These are phyloP conservation scores for Paedocypris micromegethes DNA, from an alignment of 2,797 vertebrate species.

Conservation along the genomic window DNA sequence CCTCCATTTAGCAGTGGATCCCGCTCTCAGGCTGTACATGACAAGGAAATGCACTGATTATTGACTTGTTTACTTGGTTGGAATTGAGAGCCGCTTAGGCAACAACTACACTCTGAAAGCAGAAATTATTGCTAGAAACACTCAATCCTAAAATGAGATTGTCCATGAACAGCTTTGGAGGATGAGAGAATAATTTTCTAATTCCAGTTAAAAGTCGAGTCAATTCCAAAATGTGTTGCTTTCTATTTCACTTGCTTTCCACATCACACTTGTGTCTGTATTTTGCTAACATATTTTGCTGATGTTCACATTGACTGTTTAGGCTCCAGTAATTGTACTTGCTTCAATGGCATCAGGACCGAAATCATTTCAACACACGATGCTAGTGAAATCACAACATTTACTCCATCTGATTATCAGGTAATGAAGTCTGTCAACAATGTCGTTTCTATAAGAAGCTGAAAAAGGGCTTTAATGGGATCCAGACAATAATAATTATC, in stretches of 20 bases:
- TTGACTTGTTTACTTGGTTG: conserved; percentile 29
- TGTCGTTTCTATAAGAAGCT: conserved; percentile 34
- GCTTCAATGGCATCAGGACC: conserved; percentile 54
- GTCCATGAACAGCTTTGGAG: background rate
- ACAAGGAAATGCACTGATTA: conserved; percentile 10
- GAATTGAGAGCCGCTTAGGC: conserved; percentile 29
- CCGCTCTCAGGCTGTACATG: conserved; percentile 1
- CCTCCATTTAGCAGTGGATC: conserved; percentile 1
- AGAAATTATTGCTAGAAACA: conserved; percentile 27
- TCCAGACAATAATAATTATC: conserved; percentile 63
- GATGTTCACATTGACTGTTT: conserved; percentile 61
- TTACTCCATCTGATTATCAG: conserved; percentile 61
- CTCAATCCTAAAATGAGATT: conserved; percentile 24
- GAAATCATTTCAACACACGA: conserved; percentile 58
- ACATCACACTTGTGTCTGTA: conserved; percentile 13
- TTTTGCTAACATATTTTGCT: conserved; percentile 34
- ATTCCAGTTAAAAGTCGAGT: conserved; percentile 6
- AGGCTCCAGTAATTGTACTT: conserved; percentile 56
- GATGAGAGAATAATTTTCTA: conserved; percentile 10
- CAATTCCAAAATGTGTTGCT: background rate
- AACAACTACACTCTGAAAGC: conserved; percentile 25
- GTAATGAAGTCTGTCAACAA: conserved; percentile 57
- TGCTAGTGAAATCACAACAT: conserved; percentile 57
- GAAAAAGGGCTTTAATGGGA: conserved; percentile 63
- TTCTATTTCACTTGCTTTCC: conserved; percentile 17